Base-by-base conservation (phyloP, 2,888 invertebrate genomes). In the Oasisia sp. region DNA sequence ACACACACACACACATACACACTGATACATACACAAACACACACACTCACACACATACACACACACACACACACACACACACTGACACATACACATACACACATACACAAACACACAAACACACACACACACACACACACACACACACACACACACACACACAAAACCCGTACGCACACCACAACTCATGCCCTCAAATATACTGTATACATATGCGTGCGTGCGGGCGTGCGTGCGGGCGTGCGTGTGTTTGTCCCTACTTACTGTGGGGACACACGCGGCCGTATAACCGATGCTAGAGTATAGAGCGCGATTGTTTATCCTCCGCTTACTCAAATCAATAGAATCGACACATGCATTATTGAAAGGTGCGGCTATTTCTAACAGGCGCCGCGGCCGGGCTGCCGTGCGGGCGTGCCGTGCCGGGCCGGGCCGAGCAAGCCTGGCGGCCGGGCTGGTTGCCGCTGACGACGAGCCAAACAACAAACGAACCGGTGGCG, bases 331-430 rank as follows among this genome's bases (percentile, higher is more conserved):
- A 74, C 74, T n/a, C 19, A 74, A 74, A 74, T 74, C 74, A 74
- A 74, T 74, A 74, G 74, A 74, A 74, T 74, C 74, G 74, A 74
- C 74, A 74, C 19, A 74, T 74, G 74, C 74, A 74, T 74, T 74
- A 74, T 74, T 74, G 74, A 74, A 74, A 74, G 74, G 74, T 0
- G 74, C 74, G 27, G 74, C 74, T 74, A 74, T 74, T 19, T 74
- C n/a, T 74, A 74, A 14, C 27, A 19, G 19, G n/a, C 14, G 74
- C 50, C 9, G 9, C 50, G 50, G 8, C 50, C 58, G 58, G 58
- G 19, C 50, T 2, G 50, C 9, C 74, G 74, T 19, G 27, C 74
- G 74, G 19, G 74, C 27, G 14, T 27, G 19, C 27, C 19, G 19
- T 27, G 74, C 14, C 74, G 74, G 27, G 38, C 38, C 38, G 38